Evolutionary conservation across 2,888 invertebrate genomes (phyloP).

Genomic region (Thyatira batis): DNA sequence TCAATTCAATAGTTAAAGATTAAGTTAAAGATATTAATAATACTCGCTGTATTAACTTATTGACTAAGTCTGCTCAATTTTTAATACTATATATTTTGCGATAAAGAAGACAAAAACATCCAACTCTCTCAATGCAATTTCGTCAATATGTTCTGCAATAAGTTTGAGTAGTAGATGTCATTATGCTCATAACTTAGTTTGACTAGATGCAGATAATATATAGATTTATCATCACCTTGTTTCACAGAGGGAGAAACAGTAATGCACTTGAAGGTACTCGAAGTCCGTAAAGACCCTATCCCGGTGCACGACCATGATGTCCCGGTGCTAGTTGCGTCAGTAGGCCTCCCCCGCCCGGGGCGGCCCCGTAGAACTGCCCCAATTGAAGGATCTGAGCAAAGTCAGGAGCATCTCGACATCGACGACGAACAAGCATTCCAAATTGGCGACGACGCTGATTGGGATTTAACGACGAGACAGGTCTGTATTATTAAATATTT

Average conservation of each 20-base stretch:
- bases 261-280: slow-evolving; percentile 94
- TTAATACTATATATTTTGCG: no score
- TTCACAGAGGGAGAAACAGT: slow-evolving; percentile 90
- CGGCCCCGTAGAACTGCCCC: slow-evolving; percentile 45
- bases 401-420: slow-evolving; percentile 73
- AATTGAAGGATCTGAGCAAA: slow-evolving; percentile 44
- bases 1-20: no score
- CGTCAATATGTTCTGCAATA: no score
- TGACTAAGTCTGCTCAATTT: no score
- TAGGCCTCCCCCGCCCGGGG: slow-evolving; percentile 69
- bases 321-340: slow-evolving; percentile 87
- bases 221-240: slow-evolving; percentile 12
- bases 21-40: no score
- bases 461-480: slow-evolving; percentile 97
- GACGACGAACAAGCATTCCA: slow-evolving; percentile 82
- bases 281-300: slow-evolving; percentile 90
- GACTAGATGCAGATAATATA: no score
- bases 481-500: no score
- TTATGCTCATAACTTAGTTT: slow-evolving; percentile 1
- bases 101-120: no score
- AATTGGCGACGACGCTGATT: slow-evolving; percentile 83
- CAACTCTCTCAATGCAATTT: no score
- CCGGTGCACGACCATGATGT: slow-evolving; percentile 94
- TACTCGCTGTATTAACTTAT: no score
- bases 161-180: slow-evolving; percentile 16